phyloP scores from a whole-genome alignment of 2,888 invertebrate genomes.

The Vanessa cardui region DNA sequence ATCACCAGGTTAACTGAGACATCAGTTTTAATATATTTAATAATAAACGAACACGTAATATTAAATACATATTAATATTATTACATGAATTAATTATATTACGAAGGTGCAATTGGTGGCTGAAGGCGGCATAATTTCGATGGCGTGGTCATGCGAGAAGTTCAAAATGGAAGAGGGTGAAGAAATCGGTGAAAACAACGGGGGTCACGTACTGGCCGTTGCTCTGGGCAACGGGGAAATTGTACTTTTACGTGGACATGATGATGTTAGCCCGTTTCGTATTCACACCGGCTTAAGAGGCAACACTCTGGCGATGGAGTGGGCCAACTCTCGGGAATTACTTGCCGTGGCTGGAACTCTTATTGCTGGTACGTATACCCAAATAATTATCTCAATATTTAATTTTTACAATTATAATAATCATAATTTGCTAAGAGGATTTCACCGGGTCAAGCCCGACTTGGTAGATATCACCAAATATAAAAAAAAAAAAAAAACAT shows the following conservation, averaged over 20 bases:
- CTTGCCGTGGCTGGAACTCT: slow-evolving; percentile 94
- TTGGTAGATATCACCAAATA: too few relatives aligned
- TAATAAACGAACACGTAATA: too few relatives aligned
- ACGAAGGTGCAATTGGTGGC: slow-evolving; percentile 89
- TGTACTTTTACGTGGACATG: slow-evolving; percentile 94
- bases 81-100: too few relatives aligned
- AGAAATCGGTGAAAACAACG: slow-evolving; percentile 85
- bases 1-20: too few relatives aligned
- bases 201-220: slow-evolving; percentile 91
- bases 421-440: too few relatives aligned
- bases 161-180: slow-evolving; percentile 98
- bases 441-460: too few relatives aligned
- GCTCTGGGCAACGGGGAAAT: slow-evolving; percentile 94
- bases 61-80: not conserved
- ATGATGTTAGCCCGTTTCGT: slow-evolving; percentile 95
- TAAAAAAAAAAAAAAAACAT: too few relatives aligned
- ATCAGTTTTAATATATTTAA: too few relatives aligned
- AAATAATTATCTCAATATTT: too few relatives aligned
- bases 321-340: slow-evolving; percentile 97
- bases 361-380: slow-evolving; percentile 61
- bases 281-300: slow-evolving; percentile 92
- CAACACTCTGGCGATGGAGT: slow-evolving; percentile 93
- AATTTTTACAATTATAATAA: too few relatives aligned
- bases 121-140: slow-evolving; percentile 93
- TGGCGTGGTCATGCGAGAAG: slow-evolving; percentile 99